A percentile compares a stretch with the other conserved stretches of the same genome.
Conservation (phyloP, 2,797 vertebrate species). For the Gymnothorax javanicus region DNA sequence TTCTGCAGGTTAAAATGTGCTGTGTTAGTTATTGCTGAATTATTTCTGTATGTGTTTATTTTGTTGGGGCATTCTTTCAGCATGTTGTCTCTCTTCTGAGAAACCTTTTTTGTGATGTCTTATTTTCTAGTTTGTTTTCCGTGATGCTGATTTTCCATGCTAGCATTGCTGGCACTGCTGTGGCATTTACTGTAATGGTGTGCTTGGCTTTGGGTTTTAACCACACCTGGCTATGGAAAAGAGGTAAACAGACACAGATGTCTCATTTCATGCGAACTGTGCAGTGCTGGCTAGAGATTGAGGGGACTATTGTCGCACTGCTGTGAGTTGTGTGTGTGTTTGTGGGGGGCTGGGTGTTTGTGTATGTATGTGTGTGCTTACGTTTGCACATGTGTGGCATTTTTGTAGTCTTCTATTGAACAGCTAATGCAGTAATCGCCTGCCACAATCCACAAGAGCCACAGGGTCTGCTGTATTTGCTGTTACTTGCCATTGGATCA, state of each 20-base stretch:
- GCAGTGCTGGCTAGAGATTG: too few species aligned
- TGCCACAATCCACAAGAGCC: background rate
- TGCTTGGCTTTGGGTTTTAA: conserved; percentile 43
- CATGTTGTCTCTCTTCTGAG: conserved; percentile 24
- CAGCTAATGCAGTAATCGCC: background rate
- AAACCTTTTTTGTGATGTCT: background rate
- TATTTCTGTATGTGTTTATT: background rate
- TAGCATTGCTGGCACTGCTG: conserved; percentile 40
- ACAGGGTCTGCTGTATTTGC: background rate
- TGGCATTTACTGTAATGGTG: conserved; percentile 29
- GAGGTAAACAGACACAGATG: conserved; percentile 22
- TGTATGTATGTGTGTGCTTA: background rate
- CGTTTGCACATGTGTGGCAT: background rate
- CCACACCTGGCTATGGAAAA: conserved; percentile 21
- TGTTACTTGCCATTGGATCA: background rate
- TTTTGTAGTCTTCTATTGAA: background rate
- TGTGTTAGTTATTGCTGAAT: background rate
- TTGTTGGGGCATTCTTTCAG: conserved; percentile 7
- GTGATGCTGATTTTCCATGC: conserved; percentile 67
- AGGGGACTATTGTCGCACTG: too few species aligned
- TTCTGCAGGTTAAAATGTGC: background rate
- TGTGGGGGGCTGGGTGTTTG: background rate
- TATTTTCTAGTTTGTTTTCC: conserved; percentile 58
- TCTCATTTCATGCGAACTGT: conserved; percentile 2
- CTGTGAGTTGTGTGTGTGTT: background rate